These are phyloP conservation scores for Caenorhabditis drosophilae DNA, from an alignment of 2,888 invertebrate genomes.

Conservation along the genomic window DNA sequence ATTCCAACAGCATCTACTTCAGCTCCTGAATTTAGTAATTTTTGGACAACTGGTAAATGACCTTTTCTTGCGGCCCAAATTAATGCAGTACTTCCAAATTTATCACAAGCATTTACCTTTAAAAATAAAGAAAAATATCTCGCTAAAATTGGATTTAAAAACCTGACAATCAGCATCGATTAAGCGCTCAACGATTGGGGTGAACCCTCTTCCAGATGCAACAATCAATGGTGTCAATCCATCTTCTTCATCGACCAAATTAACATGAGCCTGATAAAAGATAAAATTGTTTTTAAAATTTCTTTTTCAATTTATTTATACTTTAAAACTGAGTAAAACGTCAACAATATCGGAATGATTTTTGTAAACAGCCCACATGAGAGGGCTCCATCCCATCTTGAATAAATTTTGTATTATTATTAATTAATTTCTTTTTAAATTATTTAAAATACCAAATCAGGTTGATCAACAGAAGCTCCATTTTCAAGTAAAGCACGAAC, in stretches of 20 bases:
- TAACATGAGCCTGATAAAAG: constrained; percentile 79
- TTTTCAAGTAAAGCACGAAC: constrained; percentile 83
- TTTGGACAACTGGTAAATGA: constrained; percentile 79
- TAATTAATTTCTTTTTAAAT: constrained; percentile 20
- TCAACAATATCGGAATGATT: constrained; percentile 79
- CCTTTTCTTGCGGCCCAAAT: constrained; percentile 91
- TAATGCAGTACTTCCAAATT: constrained; percentile 74
- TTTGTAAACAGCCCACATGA: constrained; percentile 98
- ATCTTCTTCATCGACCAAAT: constrained; percentile 86
- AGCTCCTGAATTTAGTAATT: constrained; percentile 84
- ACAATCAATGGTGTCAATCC: constrained; percentile 66
- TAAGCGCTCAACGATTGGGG: constrained; percentile 82
- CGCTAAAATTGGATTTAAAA: too few relatives aligned
- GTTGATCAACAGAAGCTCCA: constrained; percentile 52
- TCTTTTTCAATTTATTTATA: constrained; percentile 3
- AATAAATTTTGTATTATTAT: too few relatives aligned
- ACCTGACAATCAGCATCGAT: constrained; percentile 78
- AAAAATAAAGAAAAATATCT: too few relatives aligned
- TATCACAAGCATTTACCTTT: constrained; percentile 69
- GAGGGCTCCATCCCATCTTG: constrained; percentile 92
- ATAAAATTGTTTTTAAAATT: neutral
- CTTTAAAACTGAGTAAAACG: constrained; percentile 33
- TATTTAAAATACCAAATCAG: constrained; percentile 55
- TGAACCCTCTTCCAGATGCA: constrained; percentile 80
- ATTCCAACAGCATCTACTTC: constrained; percentile 90